Percentiles rank a stretch among this genome's conserved stretches.
These are phyloP conservation scores for Drosophila meridionalis DNA, from an alignment of 2,888 invertebrate genomes.

Conservation along the genomic window DNA sequence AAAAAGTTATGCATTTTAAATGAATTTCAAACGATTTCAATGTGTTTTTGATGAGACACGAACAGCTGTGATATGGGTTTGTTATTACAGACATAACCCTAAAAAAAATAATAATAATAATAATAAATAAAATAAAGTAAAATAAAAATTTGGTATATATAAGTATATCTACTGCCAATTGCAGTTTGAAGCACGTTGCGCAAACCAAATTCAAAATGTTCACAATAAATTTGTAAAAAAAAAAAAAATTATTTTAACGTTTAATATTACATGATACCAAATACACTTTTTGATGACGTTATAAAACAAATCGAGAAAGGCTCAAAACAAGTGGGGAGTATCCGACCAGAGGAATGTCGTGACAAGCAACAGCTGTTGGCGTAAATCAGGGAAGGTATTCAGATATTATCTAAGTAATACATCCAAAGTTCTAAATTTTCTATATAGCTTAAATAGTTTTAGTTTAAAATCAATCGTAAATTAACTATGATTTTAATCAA, in stretches of 20 bases:
- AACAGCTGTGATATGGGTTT: slow-evolving; percentile 53
- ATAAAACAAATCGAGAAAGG: slow-evolving; percentile 26
- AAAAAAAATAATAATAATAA: slow-evolving; percentile 1
- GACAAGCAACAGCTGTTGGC: not conserved
- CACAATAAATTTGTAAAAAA: slow-evolving; percentile 14
- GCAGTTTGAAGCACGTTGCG: slow-evolving; percentile 70
- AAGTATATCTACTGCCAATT: slow-evolving; percentile 42
- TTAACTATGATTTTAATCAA: too few species aligned
- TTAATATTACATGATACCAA: slow-evolving; percentile 66
- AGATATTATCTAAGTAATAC: not conserved
- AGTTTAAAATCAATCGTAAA: too few species aligned
- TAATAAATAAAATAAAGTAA: too few species aligned
- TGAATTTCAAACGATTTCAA: slow-evolving; percentile 73
- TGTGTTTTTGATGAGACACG: slow-evolving; percentile 69
- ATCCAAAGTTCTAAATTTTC: too few species aligned
- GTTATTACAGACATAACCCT: slow-evolving; percentile 50
- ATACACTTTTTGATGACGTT: slow-evolving; percentile 66
- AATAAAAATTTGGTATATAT: not conserved
- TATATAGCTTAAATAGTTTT: too few species aligned
- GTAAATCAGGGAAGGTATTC: not conserved
- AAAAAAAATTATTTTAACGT: slow-evolving; percentile 24
- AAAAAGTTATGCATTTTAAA: slow-evolving; percentile 69
- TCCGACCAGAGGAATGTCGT: not conserved
- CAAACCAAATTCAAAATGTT: slow-evolving; percentile 50
- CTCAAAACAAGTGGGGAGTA: not conserved